Evolutionary conservation across 2,797 vertebrate genomes (phyloP).

Genomic region (Enteromius anoplus): DNA sequence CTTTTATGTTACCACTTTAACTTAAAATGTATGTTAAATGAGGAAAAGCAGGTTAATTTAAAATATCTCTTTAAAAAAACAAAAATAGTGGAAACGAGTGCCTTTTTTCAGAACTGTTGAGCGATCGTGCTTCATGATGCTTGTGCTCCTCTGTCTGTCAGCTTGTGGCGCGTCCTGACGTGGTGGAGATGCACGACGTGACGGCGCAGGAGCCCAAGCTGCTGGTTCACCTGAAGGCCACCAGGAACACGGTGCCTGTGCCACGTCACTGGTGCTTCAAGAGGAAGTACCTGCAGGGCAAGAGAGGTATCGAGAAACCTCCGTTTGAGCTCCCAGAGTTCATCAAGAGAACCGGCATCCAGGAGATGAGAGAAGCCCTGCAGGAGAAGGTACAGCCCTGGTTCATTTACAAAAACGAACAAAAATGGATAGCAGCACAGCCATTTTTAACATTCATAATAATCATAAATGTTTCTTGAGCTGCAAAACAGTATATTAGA

Average conservation of each 20-base stretch:
- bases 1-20: background rate
- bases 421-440: background rate
- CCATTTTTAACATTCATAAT: background rate
- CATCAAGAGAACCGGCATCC: conserved; percentile 93
- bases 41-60: background rate
- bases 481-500: background rate
- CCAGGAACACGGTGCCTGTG: conserved; percentile 92
- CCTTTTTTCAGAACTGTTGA: too few relatives aligned
- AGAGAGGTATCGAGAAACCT: conserved; percentile 95
- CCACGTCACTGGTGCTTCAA: conserved; percentile 98
- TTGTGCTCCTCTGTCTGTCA: conserved; percentile 55
- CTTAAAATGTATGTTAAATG: background rate
- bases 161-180: conserved; percentile 91
- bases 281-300: conserved; percentile 94
- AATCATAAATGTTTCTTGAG: background rate
- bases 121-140: too few relatives aligned
- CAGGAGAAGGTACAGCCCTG: conserved; percentile 86
- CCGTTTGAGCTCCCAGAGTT: conserved; percentile 95
- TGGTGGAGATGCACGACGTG: conserved; percentile 96
- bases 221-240: conserved; percentile 93
- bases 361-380: conserved; percentile 95
- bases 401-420: background rate
- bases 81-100: too few relatives aligned
- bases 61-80: background rate
- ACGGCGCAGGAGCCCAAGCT: conserved; percentile 94